Conservation (phyloP, 2,113 vertebrate species). For the Pseudopipra pipra region DNA sequence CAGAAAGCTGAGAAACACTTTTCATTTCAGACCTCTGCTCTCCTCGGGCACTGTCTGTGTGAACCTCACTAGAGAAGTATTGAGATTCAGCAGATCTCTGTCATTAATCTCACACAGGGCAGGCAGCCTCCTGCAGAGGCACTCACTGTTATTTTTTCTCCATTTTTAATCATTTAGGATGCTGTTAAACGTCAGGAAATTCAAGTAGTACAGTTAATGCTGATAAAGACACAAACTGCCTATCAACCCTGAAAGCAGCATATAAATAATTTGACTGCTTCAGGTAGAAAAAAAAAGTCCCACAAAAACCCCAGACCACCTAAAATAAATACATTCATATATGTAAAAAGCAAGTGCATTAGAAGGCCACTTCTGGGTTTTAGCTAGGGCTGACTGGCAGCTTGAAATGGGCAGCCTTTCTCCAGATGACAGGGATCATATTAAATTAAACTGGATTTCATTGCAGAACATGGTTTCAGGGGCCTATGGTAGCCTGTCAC, state of each 20-base stretch:
- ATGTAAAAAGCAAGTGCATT: not conserved
- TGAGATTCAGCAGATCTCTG: constrained; percentile 11
- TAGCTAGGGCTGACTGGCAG: not conserved
- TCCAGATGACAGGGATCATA: not conserved
- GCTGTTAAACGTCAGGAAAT: not conserved
- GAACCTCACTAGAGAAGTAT: not conserved
- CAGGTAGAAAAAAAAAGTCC: not conserved
- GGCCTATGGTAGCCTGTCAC: not conserved
- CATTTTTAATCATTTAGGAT: not conserved
- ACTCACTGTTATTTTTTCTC: not conserved
- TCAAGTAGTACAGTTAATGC: not conserved
- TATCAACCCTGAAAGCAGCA: not conserved
- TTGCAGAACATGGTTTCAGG: not conserved
- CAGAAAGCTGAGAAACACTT: not conserved
- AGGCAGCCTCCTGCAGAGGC: not conserved
- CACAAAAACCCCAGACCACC: not conserved
- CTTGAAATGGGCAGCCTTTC: not conserved
- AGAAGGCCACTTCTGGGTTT: not conserved
- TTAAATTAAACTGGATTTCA: not conserved
- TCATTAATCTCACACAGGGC: not conserved
- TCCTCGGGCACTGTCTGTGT: not conserved
- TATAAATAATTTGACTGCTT: not conserved
- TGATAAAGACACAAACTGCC: not conserved
- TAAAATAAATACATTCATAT: not conserved
- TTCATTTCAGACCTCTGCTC: not conserved